Percentiles rank a stretch among this genome's conserved stretches.
Conservation (phyloP, 2,888 invertebrate species). For the Parnassius mnemosyne region DNA sequence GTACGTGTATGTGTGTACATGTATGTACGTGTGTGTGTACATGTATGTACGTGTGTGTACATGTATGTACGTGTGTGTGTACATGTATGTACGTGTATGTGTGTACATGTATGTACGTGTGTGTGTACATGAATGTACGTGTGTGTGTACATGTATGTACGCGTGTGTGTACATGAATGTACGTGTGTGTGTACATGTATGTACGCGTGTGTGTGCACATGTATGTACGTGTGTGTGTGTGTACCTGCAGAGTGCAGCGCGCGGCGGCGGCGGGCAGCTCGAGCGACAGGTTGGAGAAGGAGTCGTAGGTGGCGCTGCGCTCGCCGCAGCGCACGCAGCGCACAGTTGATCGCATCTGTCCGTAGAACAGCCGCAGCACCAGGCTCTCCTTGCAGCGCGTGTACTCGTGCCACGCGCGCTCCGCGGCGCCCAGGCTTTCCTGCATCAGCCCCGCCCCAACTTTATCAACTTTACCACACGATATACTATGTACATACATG, state of each 20-base stretch:
- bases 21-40: too few species aligned
- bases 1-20: background rate
- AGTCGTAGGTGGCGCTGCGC: slow-evolving; percentile 91
- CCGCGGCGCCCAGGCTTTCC: slow-evolving; percentile 66
- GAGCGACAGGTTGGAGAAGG: slow-evolving; percentile 91
- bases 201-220: too few species aligned
- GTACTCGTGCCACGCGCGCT: slow-evolving; percentile 87
- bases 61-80: background rate
- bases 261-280: slow-evolving; percentile 84
- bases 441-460: slow-evolving; percentile 32
- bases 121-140: too few species aligned
- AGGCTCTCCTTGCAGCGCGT: slow-evolving; percentile 85
- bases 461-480: background rate
- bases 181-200: background rate
- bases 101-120: background rate
- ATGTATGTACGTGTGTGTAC: background rate
- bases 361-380: slow-evolving; percentile 90
- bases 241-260: slow-evolving; percentile 82
- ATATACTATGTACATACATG: too few species aligned
- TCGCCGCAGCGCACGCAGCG: slow-evolving; percentile 87
- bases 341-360: slow-evolving; percentile 91
- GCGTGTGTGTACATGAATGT: background rate
- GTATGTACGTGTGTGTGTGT: background rate
- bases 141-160: background rate
- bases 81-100: background rate